These are phyloP conservation scores for Pyrocoelia pectoralis DNA, from an alignment of 2,888 invertebrate species.

Conservation along the genomic window DNA sequence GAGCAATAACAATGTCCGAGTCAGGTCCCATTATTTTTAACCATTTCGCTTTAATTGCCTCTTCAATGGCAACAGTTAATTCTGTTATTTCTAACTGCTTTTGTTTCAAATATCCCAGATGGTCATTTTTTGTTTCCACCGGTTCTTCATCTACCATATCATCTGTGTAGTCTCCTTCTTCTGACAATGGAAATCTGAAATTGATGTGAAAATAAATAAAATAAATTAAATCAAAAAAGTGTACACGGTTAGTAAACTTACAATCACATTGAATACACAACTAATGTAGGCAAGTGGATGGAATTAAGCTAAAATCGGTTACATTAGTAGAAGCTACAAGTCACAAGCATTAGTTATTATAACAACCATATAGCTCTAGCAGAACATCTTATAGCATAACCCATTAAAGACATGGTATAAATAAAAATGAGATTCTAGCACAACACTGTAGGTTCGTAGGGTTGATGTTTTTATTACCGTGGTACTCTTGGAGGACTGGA, in stretches of 20 bases:
- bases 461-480: constrained; percentile 58
- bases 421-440: constrained; percentile 30
- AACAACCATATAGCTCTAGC: constrained; percentile 28
- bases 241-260: constrained; percentile 32
- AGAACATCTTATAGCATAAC: constrained; percentile 29
- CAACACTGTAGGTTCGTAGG: constrained; percentile 32
- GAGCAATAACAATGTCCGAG: constrained; percentile 81
- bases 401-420: constrained; percentile 26
- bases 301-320: constrained; percentile 34
- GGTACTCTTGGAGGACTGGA: constrained; percentile 64
- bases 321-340: constrained; percentile 35
- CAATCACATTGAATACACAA: constrained; percentile 35
- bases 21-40: constrained; percentile 81
- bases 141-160: constrained; percentile 49
- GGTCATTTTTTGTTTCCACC: constrained; percentile 53
- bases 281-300: constrained; percentile 38
- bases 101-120: constrained; percentile 50
- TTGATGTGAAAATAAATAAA: constrained; percentile 54
- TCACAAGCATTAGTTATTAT: constrained; percentile 34
- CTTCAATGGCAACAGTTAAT: constrained; percentile 76
- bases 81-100: constrained; percentile 39
- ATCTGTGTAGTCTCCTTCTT: constrained; percentile 52
- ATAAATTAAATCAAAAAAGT: constrained; percentile 38
- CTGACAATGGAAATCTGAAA: constrained; percentile 59
- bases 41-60: constrained; percentile 83